A percentile compares a stretch with the other conserved stretches of the same genome.
Evolutionary conservation across 2,888 invertebrate genomes (phyloP).

Genomic region (Stomorhina lunata): DNA sequence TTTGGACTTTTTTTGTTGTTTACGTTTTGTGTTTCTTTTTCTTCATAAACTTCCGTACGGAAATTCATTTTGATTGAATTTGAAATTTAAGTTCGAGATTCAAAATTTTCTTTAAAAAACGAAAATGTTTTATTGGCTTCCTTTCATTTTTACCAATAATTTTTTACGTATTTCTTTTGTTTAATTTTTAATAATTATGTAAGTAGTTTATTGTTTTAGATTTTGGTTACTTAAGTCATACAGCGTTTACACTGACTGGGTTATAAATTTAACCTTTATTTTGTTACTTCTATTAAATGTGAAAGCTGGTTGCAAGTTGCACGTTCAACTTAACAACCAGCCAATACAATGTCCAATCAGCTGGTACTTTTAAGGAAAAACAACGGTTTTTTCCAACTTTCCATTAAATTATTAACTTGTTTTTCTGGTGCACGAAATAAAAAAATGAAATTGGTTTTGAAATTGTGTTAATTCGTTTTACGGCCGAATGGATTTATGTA

Average conservation of each 20-base stretch:
- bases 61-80: conserved; percentile 61
- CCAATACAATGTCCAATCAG: not conserved
- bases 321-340: too few relatives aligned
- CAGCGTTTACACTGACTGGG: conserved; percentile 9
- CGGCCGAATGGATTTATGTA: not conserved
- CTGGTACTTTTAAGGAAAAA: not conserved
- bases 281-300: not conserved
- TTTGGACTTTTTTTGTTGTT: conserved; percentile 3
- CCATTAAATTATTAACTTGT: not conserved
- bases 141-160: conserved; percentile 43
- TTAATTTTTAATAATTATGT: not conserved
- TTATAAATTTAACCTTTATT: conserved; percentile 13
- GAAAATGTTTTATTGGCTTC: conserved; percentile 51
- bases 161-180: not conserved
- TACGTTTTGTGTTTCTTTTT: conserved; percentile 35
- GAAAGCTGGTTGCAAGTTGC: too few relatives aligned
- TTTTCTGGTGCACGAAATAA: not conserved
- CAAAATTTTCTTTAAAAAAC: conserved; percentile 15
- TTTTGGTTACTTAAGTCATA: too few relatives aligned
- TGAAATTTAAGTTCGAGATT: not conserved
- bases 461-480: conserved; percentile 3
- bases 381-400: not conserved
- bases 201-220: not conserved
- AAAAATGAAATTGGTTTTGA: not conserved
- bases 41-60: conserved; percentile 59